phyloP scores from a whole-genome alignment of 2,888 invertebrate species.

The Cryptocephalus primarius region DNA sequence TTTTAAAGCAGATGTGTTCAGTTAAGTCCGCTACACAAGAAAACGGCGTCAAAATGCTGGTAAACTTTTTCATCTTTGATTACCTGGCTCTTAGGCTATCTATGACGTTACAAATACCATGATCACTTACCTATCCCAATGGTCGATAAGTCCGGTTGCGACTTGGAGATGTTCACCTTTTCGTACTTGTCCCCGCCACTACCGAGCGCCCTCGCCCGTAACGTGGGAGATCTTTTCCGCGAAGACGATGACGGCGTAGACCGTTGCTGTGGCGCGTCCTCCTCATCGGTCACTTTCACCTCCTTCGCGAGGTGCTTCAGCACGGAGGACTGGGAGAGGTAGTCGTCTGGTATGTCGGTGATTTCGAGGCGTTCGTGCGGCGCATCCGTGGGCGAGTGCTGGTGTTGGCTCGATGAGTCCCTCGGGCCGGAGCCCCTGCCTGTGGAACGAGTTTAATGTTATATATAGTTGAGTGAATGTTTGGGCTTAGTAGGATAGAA shows the following conservation, averaged over 20 bases:
- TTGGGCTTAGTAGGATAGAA: too few relatives aligned
- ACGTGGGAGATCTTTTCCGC: too few relatives aligned
- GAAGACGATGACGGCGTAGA: too few relatives aligned
- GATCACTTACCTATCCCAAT: too few relatives aligned
- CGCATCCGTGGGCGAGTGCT: too few relatives aligned
- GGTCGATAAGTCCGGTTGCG: slow-evolving; percentile 74
- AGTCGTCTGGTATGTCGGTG: slow-evolving; percentile 76
- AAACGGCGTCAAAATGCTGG: too few relatives aligned
- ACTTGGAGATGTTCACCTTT: slow-evolving; percentile 29
- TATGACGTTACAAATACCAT: too few relatives aligned
- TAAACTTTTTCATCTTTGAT: too few relatives aligned
- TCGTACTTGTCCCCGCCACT: slow-evolving; percentile 16
- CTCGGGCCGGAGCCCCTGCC: slow-evolving; percentile 35
- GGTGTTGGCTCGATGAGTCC: slow-evolving; percentile 20
- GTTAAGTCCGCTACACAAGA: too few relatives aligned
- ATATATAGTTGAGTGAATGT: not conserved
- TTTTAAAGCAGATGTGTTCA: too few relatives aligned
- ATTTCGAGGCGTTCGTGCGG: slow-evolving; percentile 43
- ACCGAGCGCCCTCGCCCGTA: slow-evolving; percentile 12
- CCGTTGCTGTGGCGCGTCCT: too few relatives aligned
- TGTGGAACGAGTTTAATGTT: slow-evolving; percentile 10
- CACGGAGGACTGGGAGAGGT: slow-evolving; percentile 71
- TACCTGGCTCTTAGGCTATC: too few relatives aligned
- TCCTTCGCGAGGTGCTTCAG: slow-evolving; percentile 77
- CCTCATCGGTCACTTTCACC: slow-evolving; percentile 38